These are phyloP conservation scores for Ptychochromis oligacanthus DNA, from an alignment of 2,113 vertebrate species.

Conservation along the genomic window DNA sequence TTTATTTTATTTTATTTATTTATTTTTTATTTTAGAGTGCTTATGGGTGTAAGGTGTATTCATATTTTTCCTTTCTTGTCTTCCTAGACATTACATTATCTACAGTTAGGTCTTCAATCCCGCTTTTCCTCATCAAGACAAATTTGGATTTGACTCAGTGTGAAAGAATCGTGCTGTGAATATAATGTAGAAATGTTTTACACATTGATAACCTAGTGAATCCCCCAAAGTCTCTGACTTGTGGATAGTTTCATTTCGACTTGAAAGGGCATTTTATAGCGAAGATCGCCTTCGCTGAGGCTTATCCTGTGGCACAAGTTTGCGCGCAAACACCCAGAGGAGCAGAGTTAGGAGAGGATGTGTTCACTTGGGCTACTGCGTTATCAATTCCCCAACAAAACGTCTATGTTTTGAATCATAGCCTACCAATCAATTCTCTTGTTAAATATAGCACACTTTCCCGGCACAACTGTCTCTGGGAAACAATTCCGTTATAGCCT, in stretches of 20 bases:
- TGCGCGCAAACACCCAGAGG: neutral
- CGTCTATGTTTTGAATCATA: conserved; percentile 35
- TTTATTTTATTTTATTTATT: no score
- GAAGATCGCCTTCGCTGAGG: neutral
- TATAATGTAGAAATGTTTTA: neutral
- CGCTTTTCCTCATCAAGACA: neutral
- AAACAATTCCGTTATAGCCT: conserved; percentile 25
- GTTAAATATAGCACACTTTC: conserved; percentile 54
- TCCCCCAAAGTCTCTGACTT: neutral
- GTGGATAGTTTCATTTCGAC: neutral
- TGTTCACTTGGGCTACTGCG: neutral
- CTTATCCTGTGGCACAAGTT: neutral
- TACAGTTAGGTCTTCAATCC: neutral
- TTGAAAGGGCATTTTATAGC: neutral
- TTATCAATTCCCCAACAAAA: conserved; percentile 28
- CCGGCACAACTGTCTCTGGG: conserved; percentile 22
- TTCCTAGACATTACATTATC: neutral
- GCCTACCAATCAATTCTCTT: conserved; percentile 35
- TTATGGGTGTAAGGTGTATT: neutral
- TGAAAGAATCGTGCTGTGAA: neutral
- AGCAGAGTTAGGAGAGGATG: conserved; percentile 7
- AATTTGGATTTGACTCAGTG: neutral
- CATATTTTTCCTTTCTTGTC: neutral
- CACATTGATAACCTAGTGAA: neutral
- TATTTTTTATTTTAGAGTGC: neutral